Conservation (phyloP, 2,797 vertebrate species). For the Botia kubotai region DNA sequence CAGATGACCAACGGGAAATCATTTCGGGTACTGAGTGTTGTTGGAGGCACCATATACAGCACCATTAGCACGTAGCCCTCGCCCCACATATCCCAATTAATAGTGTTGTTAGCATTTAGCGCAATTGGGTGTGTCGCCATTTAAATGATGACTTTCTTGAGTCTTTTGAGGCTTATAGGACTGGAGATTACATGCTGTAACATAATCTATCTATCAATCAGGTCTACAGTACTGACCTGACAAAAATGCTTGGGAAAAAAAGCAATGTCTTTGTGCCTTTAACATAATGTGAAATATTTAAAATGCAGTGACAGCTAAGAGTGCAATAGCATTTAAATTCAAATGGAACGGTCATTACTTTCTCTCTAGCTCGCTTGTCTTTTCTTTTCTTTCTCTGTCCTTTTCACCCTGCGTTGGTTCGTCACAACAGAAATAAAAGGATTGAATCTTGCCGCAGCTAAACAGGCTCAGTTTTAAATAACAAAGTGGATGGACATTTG, state of each 20-base stretch:
- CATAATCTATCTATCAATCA: conserved; percentile 49
- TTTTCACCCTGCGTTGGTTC: conserved; percentile 65
- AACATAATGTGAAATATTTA: conserved; percentile 66
- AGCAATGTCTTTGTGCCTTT: conserved; percentile 49
- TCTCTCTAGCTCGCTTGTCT: conserved; percentile 24
- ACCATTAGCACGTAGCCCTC: conserved; percentile 59
- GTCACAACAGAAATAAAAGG: conserved; percentile 71
- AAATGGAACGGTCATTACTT: conserved; percentile 77
- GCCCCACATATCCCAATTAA: conserved; percentile 72
- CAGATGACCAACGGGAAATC: conserved; percentile 46
- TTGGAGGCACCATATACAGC: conserved; percentile 53
- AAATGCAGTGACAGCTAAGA: conserved; percentile 69
- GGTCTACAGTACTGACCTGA: conserved; percentile 39
- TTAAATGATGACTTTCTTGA: conserved; percentile 66
- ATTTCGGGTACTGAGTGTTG: conserved; percentile 62
- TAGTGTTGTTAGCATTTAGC: conserved; percentile 66
- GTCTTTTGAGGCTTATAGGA: conserved; percentile 39
- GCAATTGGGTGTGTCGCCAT: conserved; percentile 63
- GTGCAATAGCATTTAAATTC: conserved; percentile 75
- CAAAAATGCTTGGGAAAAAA: conserved; percentile 29
- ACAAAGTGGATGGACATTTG: conserved; percentile 78
- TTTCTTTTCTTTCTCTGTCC: conserved; percentile 55
- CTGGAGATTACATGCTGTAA: conserved; percentile 8
- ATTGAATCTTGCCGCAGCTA: conserved; percentile 45
- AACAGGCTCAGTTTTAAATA: conserved; percentile 70